A percentile compares a stretch with the other conserved stretches of the same genome.
Evolutionary conservation across 2,797 vertebrate genomes (phyloP).

Genomic region (Sitta carolinensis): DNA sequence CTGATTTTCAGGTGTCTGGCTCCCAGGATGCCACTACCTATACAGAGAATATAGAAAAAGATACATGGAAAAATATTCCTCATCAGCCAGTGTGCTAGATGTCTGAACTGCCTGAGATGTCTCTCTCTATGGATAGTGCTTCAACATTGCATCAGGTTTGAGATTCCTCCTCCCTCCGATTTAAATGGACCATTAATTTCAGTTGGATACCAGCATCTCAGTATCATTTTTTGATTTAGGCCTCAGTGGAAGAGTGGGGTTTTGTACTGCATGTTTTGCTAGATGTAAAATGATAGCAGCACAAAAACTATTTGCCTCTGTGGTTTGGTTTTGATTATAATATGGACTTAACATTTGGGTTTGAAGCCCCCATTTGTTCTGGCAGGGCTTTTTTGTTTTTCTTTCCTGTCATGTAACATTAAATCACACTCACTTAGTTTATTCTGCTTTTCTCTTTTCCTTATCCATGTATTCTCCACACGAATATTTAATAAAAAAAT

Average conservation of each 20-base stretch:
- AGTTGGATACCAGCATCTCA: neutral
- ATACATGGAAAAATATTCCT: neutral
- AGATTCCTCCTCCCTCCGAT: neutral
- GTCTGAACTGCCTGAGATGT: neutral
- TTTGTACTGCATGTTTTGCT: neutral
- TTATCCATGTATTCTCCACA: neutral
- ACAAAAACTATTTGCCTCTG: neutral
- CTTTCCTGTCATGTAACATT: neutral
- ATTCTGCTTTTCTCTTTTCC: neutral
- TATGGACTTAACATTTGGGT: neutral
- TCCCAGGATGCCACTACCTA: neutral
- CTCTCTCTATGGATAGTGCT: neutral
- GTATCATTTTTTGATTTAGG: neutral
- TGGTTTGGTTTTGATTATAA: neutral
- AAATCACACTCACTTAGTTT: neutral
- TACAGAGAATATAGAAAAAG: neutral
- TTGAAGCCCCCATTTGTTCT: neutral
- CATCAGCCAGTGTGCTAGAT: neutral
- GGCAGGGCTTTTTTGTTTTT: neutral
- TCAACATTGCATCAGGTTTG: neutral
- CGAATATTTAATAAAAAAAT: neutral
- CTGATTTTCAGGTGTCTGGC: neutral
- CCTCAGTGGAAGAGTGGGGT: neutral
- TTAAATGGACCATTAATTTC: conserved; percentile 21
- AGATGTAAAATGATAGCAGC: neutral